Evolutionary conservation across 2,888 invertebrate genomes (phyloP).

Genomic region (Heliothis peltigera): DNA sequence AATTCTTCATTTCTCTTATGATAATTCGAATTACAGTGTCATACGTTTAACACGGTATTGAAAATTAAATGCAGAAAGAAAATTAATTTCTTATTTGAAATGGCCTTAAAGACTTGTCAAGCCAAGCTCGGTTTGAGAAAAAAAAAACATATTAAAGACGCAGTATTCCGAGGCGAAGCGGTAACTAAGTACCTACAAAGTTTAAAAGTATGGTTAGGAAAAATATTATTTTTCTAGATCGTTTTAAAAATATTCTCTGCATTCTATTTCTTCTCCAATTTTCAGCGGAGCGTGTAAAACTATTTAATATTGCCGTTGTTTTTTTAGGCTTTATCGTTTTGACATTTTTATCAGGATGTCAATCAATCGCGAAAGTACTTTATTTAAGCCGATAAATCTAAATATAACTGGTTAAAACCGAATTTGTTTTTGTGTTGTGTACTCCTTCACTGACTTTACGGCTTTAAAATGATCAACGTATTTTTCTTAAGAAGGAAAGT

Average conservation of each 20-base stretch:
- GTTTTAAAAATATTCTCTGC: slow-evolving; percentile 41
- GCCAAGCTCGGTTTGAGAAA: slow-evolving; percentile 31
- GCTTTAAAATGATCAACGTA: not conserved
- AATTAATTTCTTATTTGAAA: slow-evolving; percentile 51
- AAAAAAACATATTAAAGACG: slow-evolving; percentile 53
- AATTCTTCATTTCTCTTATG: slow-evolving; percentile 51
- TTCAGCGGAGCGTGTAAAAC: slow-evolving; percentile 46
- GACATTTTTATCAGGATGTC: slow-evolving; percentile 48
- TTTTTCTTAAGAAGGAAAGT: too few relatives aligned
- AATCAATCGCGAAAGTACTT: slow-evolving; percentile 32
- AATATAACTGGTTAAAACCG: not conserved
- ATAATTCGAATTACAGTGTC: slow-evolving; percentile 48
- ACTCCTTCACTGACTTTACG: not conserved
- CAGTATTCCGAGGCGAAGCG: slow-evolving; percentile 41
- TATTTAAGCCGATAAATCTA: slow-evolving; percentile 3
- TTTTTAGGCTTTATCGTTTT: slow-evolving; percentile 45
- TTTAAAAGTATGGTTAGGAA: slow-evolving; percentile 56
- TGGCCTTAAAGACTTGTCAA: slow-evolving; percentile 27
- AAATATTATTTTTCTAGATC: slow-evolving; percentile 30
- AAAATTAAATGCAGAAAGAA: slow-evolving; percentile 31
- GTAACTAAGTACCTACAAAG: slow-evolving; percentile 32
- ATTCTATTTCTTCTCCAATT: slow-evolving; percentile 48
- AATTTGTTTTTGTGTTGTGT: not conserved
- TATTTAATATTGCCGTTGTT: slow-evolving; percentile 49
- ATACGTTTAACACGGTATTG: slow-evolving; percentile 47